Evolutionary conservation across 2,797 vertebrate genomes (phyloP), one percentile per base, ranked within the genome.

Genomic region (Pseudomugil gertrudae): DNA sequence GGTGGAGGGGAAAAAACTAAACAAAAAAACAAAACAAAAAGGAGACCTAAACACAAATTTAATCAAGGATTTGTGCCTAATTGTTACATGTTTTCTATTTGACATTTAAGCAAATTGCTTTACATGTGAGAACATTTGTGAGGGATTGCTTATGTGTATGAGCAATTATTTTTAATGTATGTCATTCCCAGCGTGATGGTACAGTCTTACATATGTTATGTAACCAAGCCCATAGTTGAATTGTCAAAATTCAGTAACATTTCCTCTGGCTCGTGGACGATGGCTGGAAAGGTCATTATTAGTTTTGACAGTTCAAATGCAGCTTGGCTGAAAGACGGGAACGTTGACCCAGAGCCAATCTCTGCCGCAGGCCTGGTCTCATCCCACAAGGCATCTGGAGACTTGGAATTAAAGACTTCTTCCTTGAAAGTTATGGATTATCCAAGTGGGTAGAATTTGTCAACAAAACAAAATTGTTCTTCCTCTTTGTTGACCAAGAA

Each of bases 141-240:
- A 92, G 91, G 90, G 91, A 90, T 93, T 94, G 93, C 94, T 95
- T 94, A 90, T 93, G 87, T 94, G 87, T 92, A 93, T 94, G 90
- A 94, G 93, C 93, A 94, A 88, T 85, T 89, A 91, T 91, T 93
- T 93, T 92, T 93, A 90, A 90, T 91, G 90, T 94, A 92, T 93
- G 92, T 93, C 94, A 95, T 94, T 95, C 93, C 94, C 93, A 92
- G 90, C 86, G 92, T 92, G 91, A 93, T 93, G 93, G 93, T 95
- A 94, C 93, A 94, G 94, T 95, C 93, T 94, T 95, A 94, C 91
- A 90, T 93, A 93, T 92, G 91, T 94, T 93, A 93, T 94, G 92
- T 94, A 93, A 92, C 92, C 87, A 92, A 92, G 89, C 89, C 88
- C 86, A 86, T 86, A 87, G 88, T 87, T 90, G 89, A 90, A 89